phyloP scores from a whole-genome alignment of 2,888 invertebrate genomes.

The Galeopsomyia nigrocyanea region DNA sequence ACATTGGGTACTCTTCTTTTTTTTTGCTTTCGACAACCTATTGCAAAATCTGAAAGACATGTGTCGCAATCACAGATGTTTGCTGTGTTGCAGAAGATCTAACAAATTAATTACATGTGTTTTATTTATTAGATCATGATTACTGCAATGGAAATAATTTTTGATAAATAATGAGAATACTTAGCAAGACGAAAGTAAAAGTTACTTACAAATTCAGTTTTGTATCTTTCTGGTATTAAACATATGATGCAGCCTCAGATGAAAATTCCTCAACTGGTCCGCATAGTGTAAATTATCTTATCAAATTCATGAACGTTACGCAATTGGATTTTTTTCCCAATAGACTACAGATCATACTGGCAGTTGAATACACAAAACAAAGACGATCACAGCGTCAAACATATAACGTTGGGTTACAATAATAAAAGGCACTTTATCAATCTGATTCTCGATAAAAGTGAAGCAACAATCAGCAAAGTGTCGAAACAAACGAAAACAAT shows the following conservation, averaged over 20 bases:
- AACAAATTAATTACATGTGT: too few species aligned
- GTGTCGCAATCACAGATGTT: too few species aligned
- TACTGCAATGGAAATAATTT: neutral
- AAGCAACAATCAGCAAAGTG: neutral
- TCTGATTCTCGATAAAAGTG: neutral
- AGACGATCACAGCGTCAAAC: constrained; percentile 10
- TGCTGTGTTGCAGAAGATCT: too few species aligned
- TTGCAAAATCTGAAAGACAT: too few species aligned
- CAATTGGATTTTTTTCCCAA: too few species aligned
- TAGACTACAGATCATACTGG: too few species aligned
- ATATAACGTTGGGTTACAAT: neutral
- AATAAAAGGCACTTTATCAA: constrained; percentile 13
- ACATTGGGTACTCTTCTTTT: too few species aligned
- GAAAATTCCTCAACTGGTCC: constrained; percentile 3
- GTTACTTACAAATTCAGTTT: constrained; percentile 23
- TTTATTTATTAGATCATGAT: neutral
- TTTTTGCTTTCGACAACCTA: too few species aligned
- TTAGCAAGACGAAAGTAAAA: neutral
- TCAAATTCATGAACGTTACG: constrained; percentile 16
- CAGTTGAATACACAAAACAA: neutral
- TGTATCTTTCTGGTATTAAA: constrained; percentile 3
- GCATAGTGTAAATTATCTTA: constrained; percentile 24
- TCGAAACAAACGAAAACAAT: neutral
- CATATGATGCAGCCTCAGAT: neutral
- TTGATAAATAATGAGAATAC: neutral